Percentiles rank a stretch among this genome's conserved stretches.
Conservation (phyloP, 1,140 invertebrate species). For the Drosophila ironensis region DNA sequence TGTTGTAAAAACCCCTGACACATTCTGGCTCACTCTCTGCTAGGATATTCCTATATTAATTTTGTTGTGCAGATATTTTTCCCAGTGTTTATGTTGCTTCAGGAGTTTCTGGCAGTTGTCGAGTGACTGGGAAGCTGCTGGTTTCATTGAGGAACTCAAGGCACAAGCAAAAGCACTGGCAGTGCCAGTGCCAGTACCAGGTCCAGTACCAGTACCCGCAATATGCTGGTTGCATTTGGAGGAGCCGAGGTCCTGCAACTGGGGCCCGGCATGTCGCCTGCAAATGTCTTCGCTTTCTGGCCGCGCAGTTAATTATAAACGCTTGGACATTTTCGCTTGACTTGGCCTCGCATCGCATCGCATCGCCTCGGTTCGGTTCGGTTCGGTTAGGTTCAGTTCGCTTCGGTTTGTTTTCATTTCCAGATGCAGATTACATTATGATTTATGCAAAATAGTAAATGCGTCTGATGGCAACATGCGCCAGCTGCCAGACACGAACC, state of each 20-base stretch:
- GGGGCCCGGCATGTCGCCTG: conserved; percentile 74
- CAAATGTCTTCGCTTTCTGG: conserved; percentile 66
- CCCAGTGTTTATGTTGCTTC: conserved; percentile 30
- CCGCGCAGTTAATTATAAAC: conserved; percentile 81
- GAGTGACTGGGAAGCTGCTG: conserved; percentile 43
- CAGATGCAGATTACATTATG: conserved; percentile 82
- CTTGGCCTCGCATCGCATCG: conserved; percentile 10
- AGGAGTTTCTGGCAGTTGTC: conserved; percentile 22
- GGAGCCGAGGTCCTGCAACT: conserved; percentile 40
- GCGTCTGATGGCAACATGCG: conserved; percentile 80
- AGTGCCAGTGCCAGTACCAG: neutral
- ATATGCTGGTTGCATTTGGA: conserved; percentile 37
- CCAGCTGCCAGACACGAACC: conserved; percentile 44
- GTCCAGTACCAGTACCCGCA: neutral
- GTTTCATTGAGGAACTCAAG: conserved; percentile 74
- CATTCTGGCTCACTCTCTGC: too few species aligned
- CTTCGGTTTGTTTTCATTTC: conserved; percentile 76
- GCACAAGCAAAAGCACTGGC: neutral
- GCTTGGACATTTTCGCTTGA: conserved; percentile 80
- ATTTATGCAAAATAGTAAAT: conserved; percentile 82
- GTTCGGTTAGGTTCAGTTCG: neutral
- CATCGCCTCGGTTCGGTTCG: conserved; percentile 2
- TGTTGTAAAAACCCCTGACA: too few species aligned
- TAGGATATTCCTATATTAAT: too few species aligned
- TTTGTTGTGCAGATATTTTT: neutral